phyloP scores from a whole-genome alignment of 2,797 vertebrate genomes.

The Sebastes alutus region DNA sequence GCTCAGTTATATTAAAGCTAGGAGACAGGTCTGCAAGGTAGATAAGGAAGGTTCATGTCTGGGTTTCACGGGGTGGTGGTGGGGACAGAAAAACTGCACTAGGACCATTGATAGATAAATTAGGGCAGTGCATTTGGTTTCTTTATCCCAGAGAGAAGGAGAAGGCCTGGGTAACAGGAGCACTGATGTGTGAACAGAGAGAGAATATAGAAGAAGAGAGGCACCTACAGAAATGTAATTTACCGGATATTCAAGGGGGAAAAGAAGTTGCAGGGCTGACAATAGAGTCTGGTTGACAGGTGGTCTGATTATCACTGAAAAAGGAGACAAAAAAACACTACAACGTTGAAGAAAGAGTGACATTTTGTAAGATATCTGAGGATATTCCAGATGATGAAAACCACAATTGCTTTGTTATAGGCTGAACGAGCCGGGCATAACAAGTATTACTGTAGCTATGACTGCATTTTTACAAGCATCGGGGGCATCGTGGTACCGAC shows the following conservation, averaged over 20 bases:
- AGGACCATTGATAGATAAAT: background rate
- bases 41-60: background rate
- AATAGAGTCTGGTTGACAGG: background rate
- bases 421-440: background rate
- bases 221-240: background rate
- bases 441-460: background rate
- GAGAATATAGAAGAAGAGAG: background rate
- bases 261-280: background rate
- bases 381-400: background rate
- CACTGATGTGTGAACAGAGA: background rate
- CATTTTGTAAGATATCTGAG: background rate
- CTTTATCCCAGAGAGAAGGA: background rate
- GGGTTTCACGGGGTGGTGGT: background rate
- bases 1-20: background rate
- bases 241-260: background rate
- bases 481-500: background rate
- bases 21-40: background rate
- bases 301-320: background rate
- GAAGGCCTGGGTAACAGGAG: background rate
- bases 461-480: conserved; percentile 25
- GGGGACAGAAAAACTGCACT: background rate
- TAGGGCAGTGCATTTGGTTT: background rate
- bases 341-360: background rate
- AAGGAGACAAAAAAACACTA: background rate
- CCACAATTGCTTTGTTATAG: background rate